Evolutionary conservation across 2,113 vertebrate genomes (phyloP).

Genomic region (Nibea coibor): DNA sequence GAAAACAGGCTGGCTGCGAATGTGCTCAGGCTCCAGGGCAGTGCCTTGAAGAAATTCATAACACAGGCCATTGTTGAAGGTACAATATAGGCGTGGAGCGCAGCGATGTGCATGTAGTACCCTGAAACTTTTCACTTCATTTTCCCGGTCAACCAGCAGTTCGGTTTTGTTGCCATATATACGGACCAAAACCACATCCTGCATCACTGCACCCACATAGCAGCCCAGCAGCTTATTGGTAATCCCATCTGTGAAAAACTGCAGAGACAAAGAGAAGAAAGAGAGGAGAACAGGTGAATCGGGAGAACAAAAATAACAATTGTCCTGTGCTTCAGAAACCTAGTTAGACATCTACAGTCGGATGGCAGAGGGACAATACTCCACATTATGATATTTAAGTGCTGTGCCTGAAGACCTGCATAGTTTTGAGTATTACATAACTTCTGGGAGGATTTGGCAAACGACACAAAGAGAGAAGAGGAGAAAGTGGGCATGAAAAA

Average conservation of each 20-base stretch:
- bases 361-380: not conserved
- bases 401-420: not conserved
- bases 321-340: not conserved
- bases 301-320: not conserved
- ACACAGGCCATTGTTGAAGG: slow-evolving; percentile 97
- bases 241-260: slow-evolving; percentile 97
- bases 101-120: slow-evolving; percentile 94
- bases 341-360: not conserved
- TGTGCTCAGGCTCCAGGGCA: slow-evolving; percentile 93
- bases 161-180: slow-evolving; percentile 98
- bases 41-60: slow-evolving; percentile 96
- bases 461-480: not conserved
- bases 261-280: slow-evolving; percentile 15
- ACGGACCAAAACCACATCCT: slow-evolving; percentile 94
- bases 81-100: slow-evolving; percentile 94
- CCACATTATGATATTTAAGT: not conserved
- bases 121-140: slow-evolving; percentile 97
- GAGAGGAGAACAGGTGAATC: not conserved
- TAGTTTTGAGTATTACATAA: slow-evolving; percentile 25
- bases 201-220: slow-evolving; percentile 87
- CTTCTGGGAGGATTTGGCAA: slow-evolving; percentile 18
- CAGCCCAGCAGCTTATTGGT: slow-evolving; percentile 98
- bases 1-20: slow-evolving; percentile 90
- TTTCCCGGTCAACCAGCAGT: slow-evolving; percentile 93
- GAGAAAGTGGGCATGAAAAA: not conserved